Percentiles rank a stretch among this genome's conserved stretches.
Conservation (phyloP, 2,113 vertebrate genomes). For the Brachirus orientalis region DNA sequence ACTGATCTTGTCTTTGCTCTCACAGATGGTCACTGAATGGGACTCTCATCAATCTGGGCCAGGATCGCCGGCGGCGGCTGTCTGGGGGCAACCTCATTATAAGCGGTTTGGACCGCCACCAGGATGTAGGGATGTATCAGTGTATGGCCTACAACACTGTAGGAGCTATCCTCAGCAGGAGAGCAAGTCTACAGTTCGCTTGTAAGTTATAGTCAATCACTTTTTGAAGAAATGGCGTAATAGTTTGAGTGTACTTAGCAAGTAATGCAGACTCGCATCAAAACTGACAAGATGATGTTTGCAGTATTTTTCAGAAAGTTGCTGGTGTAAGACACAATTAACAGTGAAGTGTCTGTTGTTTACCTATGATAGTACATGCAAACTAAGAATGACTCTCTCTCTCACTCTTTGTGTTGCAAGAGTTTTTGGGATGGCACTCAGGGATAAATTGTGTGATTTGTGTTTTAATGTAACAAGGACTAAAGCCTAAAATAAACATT, state of each 20-base stretch:
- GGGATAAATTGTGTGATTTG: constrained; percentile 5
- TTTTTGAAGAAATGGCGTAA: too few relatives aligned
- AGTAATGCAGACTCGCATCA: constrained; percentile 21
- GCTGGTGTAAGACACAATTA: constrained; percentile 25
- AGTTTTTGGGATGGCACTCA: constrained; percentile 10
- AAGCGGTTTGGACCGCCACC: constrained; percentile 89
- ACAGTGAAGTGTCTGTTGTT: constrained; percentile 2
- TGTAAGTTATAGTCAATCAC: constrained; percentile 84
- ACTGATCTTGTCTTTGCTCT: constrained; percentile 79
- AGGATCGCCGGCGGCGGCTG: constrained; percentile 90
- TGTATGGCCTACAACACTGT: constrained; percentile 94
- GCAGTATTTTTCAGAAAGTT: constrained; percentile 57
- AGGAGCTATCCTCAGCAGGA: constrained; percentile 92
- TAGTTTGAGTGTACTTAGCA: too few relatives aligned
- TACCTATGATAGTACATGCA: constrained; percentile 1
- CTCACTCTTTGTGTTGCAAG: constrained; percentile 9
- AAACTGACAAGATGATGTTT: constrained; percentile 22
- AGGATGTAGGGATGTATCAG: constrained; percentile 91
- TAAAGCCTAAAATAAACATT: constrained; percentile 14
- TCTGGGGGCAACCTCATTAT: constrained; percentile 94
- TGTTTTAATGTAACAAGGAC: constrained; percentile 23
- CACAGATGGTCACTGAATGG: constrained; percentile 95
- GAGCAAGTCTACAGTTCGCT: constrained; percentile 93
- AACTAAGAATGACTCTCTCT: constrained; percentile 14
- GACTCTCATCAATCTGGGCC: constrained; percentile 86